Evolutionary conservation across 1,140 invertebrate species (phyloP), one percentile per base, ranked within the genome.

Genomic region (Dreissena polymorpha): DNA sequence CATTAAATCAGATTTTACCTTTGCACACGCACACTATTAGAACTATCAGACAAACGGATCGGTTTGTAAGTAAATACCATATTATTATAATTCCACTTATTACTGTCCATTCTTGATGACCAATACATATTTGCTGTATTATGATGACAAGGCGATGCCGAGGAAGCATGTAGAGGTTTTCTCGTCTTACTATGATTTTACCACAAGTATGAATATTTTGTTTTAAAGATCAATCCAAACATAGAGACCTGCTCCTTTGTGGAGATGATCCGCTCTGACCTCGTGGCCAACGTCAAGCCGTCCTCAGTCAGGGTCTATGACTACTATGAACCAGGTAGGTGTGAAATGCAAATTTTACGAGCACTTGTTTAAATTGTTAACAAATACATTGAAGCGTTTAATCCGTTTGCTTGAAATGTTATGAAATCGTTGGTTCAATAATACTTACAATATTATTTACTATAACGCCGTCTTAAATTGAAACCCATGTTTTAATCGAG

Each of bases 251-350:
- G 73, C 39, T 25, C 39, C 25, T 16, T 18, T 23, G 27, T 63
- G 18, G 57, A 63, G 29, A 75, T 60, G 53, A 63, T 63, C 25
- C 23, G 73, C 10, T 23, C 25, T 18, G 64, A 78, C 29, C 64
- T 78, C 13, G 64, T 78, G n/a, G 76, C 67, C 10, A 82, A 82
- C 55, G 50, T 70, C 6, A 73, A 82, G 53, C 79, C 79, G 0
- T 70, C 79, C 51, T n/a, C 71, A 0, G 65, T 82, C 70, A 73
- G 64, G n/a, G 71, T 82, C 18, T 82, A 21, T 67, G 79, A 82
- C 39, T 82, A 82, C 60, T 82, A 82, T 67, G 60, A 74, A 21
- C 79, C 79, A 65, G 79, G 79, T 82, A 82, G n/a, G 64, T 50
- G n/a, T n/a, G n/a, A n/a, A n/a, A n/a, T n/a, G n/a, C n/a, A n/a